Evolutionary conservation across 2,113 vertebrate genomes (phyloP).

Genomic region (Dunckerocampus dactyliophorus): DNA sequence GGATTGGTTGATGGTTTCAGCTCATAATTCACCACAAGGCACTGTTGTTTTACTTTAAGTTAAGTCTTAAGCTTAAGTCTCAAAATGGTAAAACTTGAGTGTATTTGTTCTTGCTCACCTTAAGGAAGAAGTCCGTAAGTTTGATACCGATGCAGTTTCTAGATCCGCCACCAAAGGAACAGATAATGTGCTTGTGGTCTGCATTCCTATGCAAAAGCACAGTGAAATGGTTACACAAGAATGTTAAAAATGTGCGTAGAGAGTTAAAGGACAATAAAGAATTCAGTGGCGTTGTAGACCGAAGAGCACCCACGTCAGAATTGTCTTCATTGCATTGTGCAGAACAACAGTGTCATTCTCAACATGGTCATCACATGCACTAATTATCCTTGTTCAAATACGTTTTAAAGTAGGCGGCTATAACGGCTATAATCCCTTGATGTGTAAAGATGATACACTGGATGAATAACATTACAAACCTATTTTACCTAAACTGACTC

Average conservation of each 20-base stretch:
- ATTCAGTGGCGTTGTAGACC: neutral
- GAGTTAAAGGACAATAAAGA: neutral
- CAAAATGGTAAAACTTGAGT: neutral
- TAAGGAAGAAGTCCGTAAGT: constrained; percentile 53
- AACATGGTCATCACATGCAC: neutral
- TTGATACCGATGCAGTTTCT: constrained; percentile 54
- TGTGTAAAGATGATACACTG: too few species aligned
- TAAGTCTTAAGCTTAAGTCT: neutral
- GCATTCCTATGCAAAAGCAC: constrained; percentile 47
- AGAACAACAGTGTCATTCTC: constrained; percentile 21
- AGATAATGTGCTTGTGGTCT: constrained; percentile 58
- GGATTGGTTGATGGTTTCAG: constrained; percentile 1
- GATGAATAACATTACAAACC: too few species aligned
- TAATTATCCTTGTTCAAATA: too few species aligned
- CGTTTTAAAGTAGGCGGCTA: too few species aligned
- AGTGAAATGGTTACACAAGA: constrained; percentile 1
- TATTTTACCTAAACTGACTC: too few species aligned
- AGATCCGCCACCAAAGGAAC: constrained; percentile 56
- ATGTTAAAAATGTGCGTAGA: constrained; percentile 6
- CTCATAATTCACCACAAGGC: constrained; percentile 28
- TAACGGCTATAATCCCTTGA: too few species aligned
- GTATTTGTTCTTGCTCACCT: constrained; percentile 40
- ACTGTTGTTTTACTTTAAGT: neutral
- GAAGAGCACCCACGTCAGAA: neutral
- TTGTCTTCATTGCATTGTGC: neutral